Evolutionary conservation across 2,113 vertebrate species (phyloP).

Genomic region (Coreoperca whiteheadi): DNA sequence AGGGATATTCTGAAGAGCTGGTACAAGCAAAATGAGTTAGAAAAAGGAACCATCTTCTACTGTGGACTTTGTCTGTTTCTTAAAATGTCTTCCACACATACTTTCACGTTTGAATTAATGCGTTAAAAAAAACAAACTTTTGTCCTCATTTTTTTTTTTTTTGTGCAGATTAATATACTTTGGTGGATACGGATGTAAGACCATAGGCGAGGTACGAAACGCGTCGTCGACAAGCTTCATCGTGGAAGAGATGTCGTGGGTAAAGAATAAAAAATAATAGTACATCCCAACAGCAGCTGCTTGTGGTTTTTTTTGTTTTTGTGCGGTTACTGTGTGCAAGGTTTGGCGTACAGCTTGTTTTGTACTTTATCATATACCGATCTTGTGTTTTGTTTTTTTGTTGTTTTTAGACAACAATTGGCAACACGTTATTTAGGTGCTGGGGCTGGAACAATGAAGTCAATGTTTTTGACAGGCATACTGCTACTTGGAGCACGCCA

Average conservation of each 20-base stretch:
- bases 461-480: constrained; percentile 69
- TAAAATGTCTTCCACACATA: not conserved
- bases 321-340: not conserved
- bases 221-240: constrained; percentile 63
- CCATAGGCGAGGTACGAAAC: constrained; percentile 67
- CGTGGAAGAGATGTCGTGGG: constrained; percentile 82
- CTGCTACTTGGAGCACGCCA: constrained; percentile 75
- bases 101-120: not conserved
- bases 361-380: not conserved
- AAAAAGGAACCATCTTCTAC: not conserved
- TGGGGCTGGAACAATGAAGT: constrained; percentile 86
- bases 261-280: constrained; percentile 21
- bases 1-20: not conserved
- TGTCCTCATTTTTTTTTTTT: not conserved
- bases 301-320: too few relatives aligned
- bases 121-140: not conserved
- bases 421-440: constrained; percentile 68
- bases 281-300: not conserved
- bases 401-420: constrained; percentile 72
- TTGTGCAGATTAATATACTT: constrained; percentile 82
- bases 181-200: constrained; percentile 84
- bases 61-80: too few relatives aligned
- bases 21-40: not conserved
- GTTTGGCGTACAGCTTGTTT: not conserved
- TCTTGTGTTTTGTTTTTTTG: too few relatives aligned